These are phyloP conservation scores for Drosophila baimaii DNA, from an alignment of 1,140 invertebrate genomes.

Conservation along the genomic window DNA sequence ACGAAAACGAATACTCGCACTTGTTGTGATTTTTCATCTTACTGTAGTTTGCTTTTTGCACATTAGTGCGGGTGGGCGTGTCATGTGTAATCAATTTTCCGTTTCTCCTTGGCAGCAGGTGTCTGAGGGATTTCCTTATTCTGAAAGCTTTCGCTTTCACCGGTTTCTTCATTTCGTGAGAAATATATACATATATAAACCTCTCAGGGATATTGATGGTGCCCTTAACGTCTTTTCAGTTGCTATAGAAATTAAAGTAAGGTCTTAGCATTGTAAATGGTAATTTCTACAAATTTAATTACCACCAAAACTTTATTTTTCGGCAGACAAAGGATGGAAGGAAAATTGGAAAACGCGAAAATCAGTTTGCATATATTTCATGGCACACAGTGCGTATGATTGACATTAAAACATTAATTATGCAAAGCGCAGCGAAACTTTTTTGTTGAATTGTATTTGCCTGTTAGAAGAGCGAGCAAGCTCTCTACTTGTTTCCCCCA, in stretches of 20 bases:
- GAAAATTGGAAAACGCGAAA: constrained; percentile 61
- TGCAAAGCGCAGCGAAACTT: constrained; percentile 65
- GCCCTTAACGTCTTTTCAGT: neutral
- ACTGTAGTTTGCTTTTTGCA: constrained; percentile 51
- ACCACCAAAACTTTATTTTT: constrained; percentile 44
- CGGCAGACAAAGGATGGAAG: constrained; percentile 15
- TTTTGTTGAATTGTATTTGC: constrained; percentile 51
- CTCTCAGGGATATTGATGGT: neutral
- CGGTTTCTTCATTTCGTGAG: neutral
- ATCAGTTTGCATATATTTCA: constrained; percentile 73
- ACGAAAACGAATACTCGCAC: constrained; percentile 24
- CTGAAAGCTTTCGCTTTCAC: constrained; percentile 26
- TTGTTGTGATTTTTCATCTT: constrained; percentile 82
- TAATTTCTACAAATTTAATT: constrained; percentile 67
- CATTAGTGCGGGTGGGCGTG: constrained; percentile 62
- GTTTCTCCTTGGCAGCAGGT: constrained; percentile 36
- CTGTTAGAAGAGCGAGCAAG: constrained; percentile 18
- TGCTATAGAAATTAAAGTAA: constrained; percentile 16
- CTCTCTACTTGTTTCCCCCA: neutral
- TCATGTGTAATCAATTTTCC: constrained; percentile 74
- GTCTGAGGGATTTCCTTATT: constrained; percentile 36
- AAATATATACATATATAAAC: neutral
- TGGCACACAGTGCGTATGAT: constrained; percentile 78
- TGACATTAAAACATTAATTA: constrained; percentile 82
- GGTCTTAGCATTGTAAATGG: constrained; percentile 6